Conservation (phyloP, 2,113 vertebrate species). For the Festucalex cinctus region DNA sequence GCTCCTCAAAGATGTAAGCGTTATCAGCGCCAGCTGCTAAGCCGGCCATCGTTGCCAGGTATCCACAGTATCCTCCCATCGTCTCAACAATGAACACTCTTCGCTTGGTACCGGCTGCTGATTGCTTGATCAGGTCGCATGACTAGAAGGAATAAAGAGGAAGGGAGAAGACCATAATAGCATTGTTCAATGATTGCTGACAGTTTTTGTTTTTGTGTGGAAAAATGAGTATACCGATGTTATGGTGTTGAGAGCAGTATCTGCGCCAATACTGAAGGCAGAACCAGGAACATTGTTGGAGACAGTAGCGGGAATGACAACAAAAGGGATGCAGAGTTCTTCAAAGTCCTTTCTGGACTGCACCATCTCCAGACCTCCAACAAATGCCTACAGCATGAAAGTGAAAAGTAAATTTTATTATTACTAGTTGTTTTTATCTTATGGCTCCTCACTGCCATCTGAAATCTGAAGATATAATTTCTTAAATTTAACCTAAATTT, state of each 20-base stretch:
- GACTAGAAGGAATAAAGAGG: slow-evolving; percentile 64
- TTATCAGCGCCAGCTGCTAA: slow-evolving; percentile 86
- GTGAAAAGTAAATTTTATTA: background rate
- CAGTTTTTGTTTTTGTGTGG: background rate
- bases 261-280: slow-evolving; percentile 85
- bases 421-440: background rate
- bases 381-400: slow-evolving; percentile 70
- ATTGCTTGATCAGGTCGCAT: slow-evolving; percentile 93
- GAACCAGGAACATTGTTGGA: slow-evolving; percentile 91
- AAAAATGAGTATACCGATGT: slow-evolving; percentile 55
- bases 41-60: slow-evolving; percentile 91
- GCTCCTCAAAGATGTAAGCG: slow-evolving; percentile 89
- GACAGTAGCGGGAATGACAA: slow-evolving; percentile 85
- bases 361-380: slow-evolving; percentile 79
- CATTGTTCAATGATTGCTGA: background rate
- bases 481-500: too few relatives aligned
- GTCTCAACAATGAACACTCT: slow-evolving; percentile 95
- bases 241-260: slow-evolving; percentile 89
- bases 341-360: slow-evolving; percentile 82
- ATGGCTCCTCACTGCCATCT: background rate
- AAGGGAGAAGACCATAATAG: background rate
- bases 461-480: too few relatives aligned
- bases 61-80: slow-evolving; percentile 94
- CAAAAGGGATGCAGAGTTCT: slow-evolving; percentile 85
- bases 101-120: slow-evolving; percentile 89